Evolutionary conservation across 1,140 invertebrate genomes (phyloP).

Genomic region (Scaptomyza pallida): DNA sequence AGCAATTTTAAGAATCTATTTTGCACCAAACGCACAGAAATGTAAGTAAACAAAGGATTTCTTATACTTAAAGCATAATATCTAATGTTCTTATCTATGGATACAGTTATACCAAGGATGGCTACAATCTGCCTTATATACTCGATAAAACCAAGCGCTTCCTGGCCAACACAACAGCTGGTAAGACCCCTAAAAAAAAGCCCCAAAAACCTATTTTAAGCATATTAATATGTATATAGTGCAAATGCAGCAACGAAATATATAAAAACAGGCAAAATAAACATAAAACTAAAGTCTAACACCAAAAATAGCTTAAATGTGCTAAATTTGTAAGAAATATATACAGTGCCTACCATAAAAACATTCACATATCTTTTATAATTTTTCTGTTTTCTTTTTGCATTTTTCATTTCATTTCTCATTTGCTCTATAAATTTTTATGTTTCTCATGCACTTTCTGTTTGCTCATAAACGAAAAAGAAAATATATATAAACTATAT

Average conservation of each 20-base stretch:
- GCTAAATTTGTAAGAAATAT: constrained; percentile 41
- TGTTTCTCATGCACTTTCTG: constrained; percentile 55
- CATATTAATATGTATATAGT: constrained; percentile 52
- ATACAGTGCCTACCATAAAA: constrained; percentile 39
- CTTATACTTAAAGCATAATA: neutral
- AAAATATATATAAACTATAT: constrained; percentile 21
- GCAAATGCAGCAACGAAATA: constrained; percentile 74
- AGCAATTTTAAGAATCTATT: constrained; percentile 84
- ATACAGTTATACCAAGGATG: constrained; percentile 79
- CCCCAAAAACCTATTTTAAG: constrained; percentile 12
- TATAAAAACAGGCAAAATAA: constrained; percentile 44
- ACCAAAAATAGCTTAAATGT: constrained; percentile 42
- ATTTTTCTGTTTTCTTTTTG: constrained; percentile 54
- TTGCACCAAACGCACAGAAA: constrained; percentile 83
- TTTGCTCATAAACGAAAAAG: constrained; percentile 38
- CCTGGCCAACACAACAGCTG: constrained; percentile 83
- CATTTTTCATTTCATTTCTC: constrained; percentile 55
- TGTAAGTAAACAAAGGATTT: constrained; percentile 56
- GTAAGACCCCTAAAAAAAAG: constrained; percentile 58
- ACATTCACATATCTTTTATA: constrained; percentile 34
- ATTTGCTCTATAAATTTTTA: constrained; percentile 65
- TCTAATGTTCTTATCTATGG: neutral
- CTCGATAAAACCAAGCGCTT: constrained; percentile 83
- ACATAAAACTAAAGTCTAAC: constrained; percentile 32
- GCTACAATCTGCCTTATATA: constrained; percentile 84